A percentile compares a stretch with the other conserved stretches of the same genome.
These are phyloP conservation scores for Sepioteuthis lessoniana DNA, from an alignment of 2,888 invertebrate genomes.

Conservation along the genomic window DNA sequence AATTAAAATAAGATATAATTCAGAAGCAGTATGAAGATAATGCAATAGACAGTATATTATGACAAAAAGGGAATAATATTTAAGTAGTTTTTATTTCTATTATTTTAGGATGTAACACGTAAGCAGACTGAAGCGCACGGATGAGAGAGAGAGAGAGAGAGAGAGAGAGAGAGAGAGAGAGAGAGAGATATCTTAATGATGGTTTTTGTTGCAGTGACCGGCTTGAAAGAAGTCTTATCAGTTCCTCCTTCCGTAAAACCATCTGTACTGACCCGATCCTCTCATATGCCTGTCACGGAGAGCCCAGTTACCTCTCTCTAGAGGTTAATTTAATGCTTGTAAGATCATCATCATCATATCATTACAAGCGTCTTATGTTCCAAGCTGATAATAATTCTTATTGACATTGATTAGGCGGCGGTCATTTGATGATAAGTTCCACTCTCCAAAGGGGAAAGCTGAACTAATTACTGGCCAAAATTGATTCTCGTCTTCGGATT, in stretches of 20 bases:
- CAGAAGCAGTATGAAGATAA: too few relatives aligned
- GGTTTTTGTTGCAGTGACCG: neutral
- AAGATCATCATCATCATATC: neutral
- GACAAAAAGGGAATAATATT: too few relatives aligned
- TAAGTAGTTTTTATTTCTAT: too few relatives aligned
- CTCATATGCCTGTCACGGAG: neutral
- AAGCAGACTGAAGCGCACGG: too few relatives aligned
- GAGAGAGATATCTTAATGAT: neutral
- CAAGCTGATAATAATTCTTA: conserved; percentile 6
- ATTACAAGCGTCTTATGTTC: neutral
- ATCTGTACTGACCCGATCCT: neutral
- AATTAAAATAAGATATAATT: too few relatives aligned
- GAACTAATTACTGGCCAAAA: neutral
- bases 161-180: too few relatives aligned
- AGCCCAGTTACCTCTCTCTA: neutral
- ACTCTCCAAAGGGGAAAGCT: neutral
- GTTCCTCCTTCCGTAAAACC: neutral
- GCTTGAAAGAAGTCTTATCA: neutral
- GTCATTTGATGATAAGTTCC: neutral
- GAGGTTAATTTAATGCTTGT: neutral
- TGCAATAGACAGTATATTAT: too few relatives aligned
- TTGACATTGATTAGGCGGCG: neutral
- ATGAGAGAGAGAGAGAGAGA: too few relatives aligned
- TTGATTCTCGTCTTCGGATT: neutral
- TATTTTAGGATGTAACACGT: too few relatives aligned